Conservation (phyloP, 2,888 invertebrate species). For the Rotaria sp. region DNA sequence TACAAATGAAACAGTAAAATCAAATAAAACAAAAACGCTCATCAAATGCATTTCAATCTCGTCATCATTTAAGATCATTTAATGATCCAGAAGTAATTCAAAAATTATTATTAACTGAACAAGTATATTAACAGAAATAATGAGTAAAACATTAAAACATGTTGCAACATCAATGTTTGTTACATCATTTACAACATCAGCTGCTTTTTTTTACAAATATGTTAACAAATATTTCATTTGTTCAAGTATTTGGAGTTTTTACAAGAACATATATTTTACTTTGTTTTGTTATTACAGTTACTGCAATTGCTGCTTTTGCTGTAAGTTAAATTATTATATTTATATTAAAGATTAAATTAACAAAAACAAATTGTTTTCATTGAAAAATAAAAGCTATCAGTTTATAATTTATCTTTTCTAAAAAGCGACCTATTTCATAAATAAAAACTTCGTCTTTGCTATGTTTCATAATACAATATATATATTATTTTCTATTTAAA, state of each 20-base stretch:
- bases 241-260: conserved; percentile 68
- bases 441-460: no score
- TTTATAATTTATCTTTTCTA: no score
- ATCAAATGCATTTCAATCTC: background rate
- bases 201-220: conserved; percentile 85
- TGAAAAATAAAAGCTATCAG: no score
- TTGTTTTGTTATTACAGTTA: conserved; percentile 81
- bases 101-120: conserved; percentile 57
- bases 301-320: conserved; percentile 76
- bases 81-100: conserved; percentile 30
- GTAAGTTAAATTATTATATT: conserved; percentile 64
- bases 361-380: no score
- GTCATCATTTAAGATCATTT: background rate
- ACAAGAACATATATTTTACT: conserved; percentile 82
- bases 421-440: no score
- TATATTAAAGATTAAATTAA: no score
- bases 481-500: no score
- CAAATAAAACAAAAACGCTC: background rate
- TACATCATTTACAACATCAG: conserved; percentile 83
- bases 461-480: no score
- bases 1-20: background rate
- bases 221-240: conserved; percentile 82
- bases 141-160: conserved; percentile 70
- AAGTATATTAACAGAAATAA: conserved; percentile 60
- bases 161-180: conserved; percentile 85